A percentile compares a stretch with the other conserved stretches of the same genome.
These are phyloP conservation scores for Himantopus leucocephalus DNA, from an alignment of 2,113 vertebrate genomes.

Conservation along the genomic window DNA sequence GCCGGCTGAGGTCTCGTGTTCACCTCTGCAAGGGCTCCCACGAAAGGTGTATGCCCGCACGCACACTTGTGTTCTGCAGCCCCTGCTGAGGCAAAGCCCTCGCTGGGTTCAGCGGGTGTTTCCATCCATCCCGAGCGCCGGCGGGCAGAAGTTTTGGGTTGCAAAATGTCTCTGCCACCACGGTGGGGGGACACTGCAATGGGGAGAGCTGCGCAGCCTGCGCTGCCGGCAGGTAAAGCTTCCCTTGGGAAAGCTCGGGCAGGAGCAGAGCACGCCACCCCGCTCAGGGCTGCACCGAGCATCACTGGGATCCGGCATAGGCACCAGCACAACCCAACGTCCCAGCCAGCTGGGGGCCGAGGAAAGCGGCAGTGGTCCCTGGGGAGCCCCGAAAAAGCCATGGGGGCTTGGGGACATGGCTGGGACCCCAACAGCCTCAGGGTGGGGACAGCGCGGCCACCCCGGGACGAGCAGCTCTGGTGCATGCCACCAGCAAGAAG, in stretches of 20 bases:
- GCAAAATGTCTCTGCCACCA: rapidly evolving
- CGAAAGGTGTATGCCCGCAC: rapidly evolving
- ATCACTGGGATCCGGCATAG: not conserved
- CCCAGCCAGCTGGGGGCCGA: too few species aligned
- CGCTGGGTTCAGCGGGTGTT: rapidly evolving
- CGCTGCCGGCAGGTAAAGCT: too few species aligned
- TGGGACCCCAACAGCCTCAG: not conserved
- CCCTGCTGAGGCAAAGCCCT: not conserved
- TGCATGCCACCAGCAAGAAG: not conserved
- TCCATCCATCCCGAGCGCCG: rapidly evolving
- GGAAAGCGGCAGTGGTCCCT: not conserved
- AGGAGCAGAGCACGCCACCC: too few species aligned
- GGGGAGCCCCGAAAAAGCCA: not conserved
- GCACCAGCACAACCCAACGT: not conserved
- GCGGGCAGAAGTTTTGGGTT: not conserved
- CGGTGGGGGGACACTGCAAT: not conserved
- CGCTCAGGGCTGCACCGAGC: not conserved
- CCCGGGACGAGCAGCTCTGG: not conserved
- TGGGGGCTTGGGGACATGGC: rapidly evolving
- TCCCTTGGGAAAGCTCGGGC: too few species aligned
- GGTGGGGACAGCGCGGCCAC: not conserved
- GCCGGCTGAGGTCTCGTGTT: rapidly evolving
- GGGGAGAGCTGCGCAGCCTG: too few species aligned
- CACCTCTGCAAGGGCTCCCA: rapidly evolving
- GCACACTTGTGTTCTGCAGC: not conserved